Base-by-base conservation (phyloP, 2,113 vertebrate genomes). In the Marmota flaviventris region DNA sequence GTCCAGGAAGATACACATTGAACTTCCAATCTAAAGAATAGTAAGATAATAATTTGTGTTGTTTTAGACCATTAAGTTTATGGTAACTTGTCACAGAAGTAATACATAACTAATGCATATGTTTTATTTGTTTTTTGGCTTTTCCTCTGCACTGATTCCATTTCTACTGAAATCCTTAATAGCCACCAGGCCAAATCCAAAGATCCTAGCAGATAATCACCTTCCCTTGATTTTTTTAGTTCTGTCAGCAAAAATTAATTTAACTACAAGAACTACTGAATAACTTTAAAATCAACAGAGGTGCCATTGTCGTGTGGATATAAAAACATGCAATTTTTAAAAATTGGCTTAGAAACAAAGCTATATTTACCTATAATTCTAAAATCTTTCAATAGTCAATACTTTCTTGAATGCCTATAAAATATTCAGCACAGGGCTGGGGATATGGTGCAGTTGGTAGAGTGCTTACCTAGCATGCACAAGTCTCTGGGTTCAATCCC, bases 201-300 rank as follows among this genome's bases (percentile, higher is more conserved):
- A 89, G 27, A 77, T 61, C 22, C 51, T 18, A 83, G 34, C 61
- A 86, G 37, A 24, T 53, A 29, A 69, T 53, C 11, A 32, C 8
- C 22, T 4, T 84, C 17, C 51, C 20, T 45, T 84, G 37, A 79
- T 42, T 91, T 63, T 39, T 90, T 93, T 72, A 82, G 78, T 70
- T 67, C 48, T 90, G 37, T 78, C 78, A 92, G 65, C 63, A 86
- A 79, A 79, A 96, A 92, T 89, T 53, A 89, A 72, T 58, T 94
- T 94, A 93, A 29, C 65, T 77, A 88, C 73, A 16, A 7, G 73
- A 85, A 72, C 48, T 77, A 42, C 5, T 24, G 75, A 87, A 73
- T 88, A 97, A 65, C 24, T 5, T 12, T 70, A 29, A 94, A 88
- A 82, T 53, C 77, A 72, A 77, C 42, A 63, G 88, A 82, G 13